Evolutionary conservation across 2,113 vertebrate genomes (phyloP).

Genomic region (Chrysemys picta): DNA sequence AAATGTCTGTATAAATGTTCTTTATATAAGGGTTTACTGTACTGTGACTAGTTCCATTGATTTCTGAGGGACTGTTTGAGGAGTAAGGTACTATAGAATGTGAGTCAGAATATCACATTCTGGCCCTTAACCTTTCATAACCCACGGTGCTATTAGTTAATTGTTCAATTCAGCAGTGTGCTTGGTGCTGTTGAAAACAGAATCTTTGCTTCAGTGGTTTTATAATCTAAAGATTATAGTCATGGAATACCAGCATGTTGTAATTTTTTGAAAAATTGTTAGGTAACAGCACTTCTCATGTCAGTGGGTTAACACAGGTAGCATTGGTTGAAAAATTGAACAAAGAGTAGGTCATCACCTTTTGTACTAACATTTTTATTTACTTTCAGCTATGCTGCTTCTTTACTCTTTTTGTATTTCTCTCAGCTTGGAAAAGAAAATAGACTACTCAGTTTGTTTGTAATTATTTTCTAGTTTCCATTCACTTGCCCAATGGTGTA

Average conservation of each 20-base stretch:
- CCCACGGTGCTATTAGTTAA: too few relatives aligned
- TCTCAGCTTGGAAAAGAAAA: neutral
- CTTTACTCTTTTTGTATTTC: rapidly evolving
- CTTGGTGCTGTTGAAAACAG: neutral
- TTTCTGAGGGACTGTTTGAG: neutral
- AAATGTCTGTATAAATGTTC: too few relatives aligned
- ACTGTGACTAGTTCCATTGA: neutral
- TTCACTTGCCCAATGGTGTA: neutral
- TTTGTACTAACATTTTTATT: neutral
- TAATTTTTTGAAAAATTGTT: neutral
- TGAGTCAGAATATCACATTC: neutral
- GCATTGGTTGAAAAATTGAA: neutral
- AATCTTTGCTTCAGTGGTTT: neutral
- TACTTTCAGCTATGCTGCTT: neutral
- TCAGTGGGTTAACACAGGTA: rapidly evolving
- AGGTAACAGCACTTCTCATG: neutral
- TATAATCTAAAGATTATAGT: neutral
- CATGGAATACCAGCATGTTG: neutral
- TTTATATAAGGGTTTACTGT: neutral
- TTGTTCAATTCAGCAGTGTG: neutral
- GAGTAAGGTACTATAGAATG: neutral
- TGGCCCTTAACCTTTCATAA: neutral
- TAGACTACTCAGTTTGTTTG: neutral
- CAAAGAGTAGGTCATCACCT: neutral
- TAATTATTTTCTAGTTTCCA: neutral